Evolutionary conservation across 2,888 invertebrate genomes (phyloP), one percentile per base, ranked within the genome.

Genomic region (Cephus nigrinus): DNA sequence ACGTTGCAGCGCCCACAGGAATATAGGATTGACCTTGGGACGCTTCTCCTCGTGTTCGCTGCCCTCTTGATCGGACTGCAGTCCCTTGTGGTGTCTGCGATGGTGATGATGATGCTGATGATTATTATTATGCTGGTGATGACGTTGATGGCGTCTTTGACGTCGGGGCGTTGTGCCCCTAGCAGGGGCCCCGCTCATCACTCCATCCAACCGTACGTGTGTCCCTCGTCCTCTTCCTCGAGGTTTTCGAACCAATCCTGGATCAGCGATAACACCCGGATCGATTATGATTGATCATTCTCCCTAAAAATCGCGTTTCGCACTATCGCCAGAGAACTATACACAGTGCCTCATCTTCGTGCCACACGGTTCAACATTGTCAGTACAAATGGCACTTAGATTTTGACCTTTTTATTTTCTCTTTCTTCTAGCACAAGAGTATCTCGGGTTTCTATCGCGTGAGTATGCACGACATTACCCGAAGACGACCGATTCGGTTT

Each of bases 1-100:
- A 86, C 94, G 94, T 91, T 96, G 96, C 89, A 95, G 95, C 82
- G 96, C 96, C 96, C 97, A 97, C 85, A 97, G 93, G 92, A 97
- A 97, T 84, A 97, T 95, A 84, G 97, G 97, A 89, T 96, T 96
- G 85, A 96, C 95, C 81, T 91, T 91, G 80, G 95, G 94, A 86
- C 95, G 93, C 87, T 92, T 92, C 89, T 93, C 90, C 76, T 94
- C 92, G 86, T 91, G 87, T 80, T 91, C 91, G 72, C 85, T 83
- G 69, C 81, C 77, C 33, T 83, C 85, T 71, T 80, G 77, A 32
- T 82, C 83, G 75, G 84, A 81, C 79, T 80, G 82, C 68, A 75
- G 72, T 71, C 80, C 82, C 75, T 80, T 78, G 68, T 80, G 80
- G 78, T 80, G 79, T 80, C 78, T 55, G 34, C 80, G 79, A 76